Evolutionary conservation across 2,113 vertebrate genomes (phyloP).

Genomic region (Brevimyrus niger): DNA sequence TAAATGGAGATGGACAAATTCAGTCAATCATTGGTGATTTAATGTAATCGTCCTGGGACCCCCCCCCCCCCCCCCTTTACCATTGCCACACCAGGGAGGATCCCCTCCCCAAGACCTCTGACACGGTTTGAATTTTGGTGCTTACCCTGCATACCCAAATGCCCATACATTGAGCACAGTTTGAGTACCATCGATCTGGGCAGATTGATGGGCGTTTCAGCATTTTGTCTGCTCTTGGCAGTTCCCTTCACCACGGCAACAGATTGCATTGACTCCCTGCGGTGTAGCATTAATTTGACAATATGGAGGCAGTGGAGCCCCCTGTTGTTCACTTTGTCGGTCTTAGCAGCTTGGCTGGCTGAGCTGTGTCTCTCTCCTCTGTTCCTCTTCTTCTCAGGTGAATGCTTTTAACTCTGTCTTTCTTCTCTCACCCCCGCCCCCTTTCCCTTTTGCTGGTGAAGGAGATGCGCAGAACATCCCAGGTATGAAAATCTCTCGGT

Average conservation of each 20-base stretch:
- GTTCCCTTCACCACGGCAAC: not conserved
- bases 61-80: not conserved
- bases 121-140: not conserved
- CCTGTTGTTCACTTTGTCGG: not conserved
- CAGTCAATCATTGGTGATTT: not conserved
- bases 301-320: not conserved
- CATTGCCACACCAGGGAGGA: not conserved
- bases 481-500: conserved; percentile 47
- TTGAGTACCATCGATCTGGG: not conserved
- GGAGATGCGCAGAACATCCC: conserved; percentile 58
- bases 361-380: not conserved
- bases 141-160: not conserved
- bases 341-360: not conserved
- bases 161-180: not conserved
- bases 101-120: not conserved
- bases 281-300: not conserved
- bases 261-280: not conserved
- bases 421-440: conserved; percentile 16
- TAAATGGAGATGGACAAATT: not conserved
- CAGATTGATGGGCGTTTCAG: not conserved
- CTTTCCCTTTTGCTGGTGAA: conserved; percentile 32
- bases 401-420: conserved; percentile 15
- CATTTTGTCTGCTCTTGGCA: not conserved
- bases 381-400: not conserved
- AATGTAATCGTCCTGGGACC: not conserved